Base-by-base conservation (phyloP, 2,888 invertebrate genomes). In the Drosophila stalkeri region DNA sequence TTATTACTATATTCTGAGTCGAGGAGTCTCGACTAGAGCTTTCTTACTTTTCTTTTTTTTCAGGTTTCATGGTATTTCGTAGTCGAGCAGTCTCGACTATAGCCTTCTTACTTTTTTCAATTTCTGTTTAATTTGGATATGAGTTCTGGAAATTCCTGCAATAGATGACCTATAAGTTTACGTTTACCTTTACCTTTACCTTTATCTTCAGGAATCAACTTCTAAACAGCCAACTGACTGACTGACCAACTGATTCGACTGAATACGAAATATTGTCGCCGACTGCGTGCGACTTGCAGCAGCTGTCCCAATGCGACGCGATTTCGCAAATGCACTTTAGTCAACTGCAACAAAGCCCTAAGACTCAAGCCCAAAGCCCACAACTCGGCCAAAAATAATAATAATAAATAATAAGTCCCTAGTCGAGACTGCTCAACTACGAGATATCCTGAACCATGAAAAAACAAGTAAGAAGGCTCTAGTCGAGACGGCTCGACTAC, bases 111-210 rank as follows among this genome's bases (percentile, higher is more conserved):
- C n/a, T n/a, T 27, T 39, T 64, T 43, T 60, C 54, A 51, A 69
- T 63, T 70, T 54, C 8, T 12, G 12, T 47, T 33, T 16, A 14
- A 23, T 46, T 46, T 46, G 14, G 46, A 23, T 46, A 16, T 47
- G 23, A 27, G 33, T n/a, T n/a, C 43, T 75, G 73, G 49, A 56
- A 75, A 67, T 60, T 31, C 11, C 1, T 39, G 59, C 75, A 60
- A 60, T 77, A 9, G 56, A 78, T 51, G n/a, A n/a, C 46, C 31
- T n/a, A 44, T 23, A 41, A 41, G 43, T 47, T 47, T 47, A 47
- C 16, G 23, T 47, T 27, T 47, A 27, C 23, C 27, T 27, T 27
- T 27, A 46, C 46, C 23, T 23, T 46, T 16, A 23, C 3, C 4
- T 43, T 43, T 43, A 18, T 9, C 18, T 41, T 41, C 9, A n/a